Evolutionary conservation across 2,797 vertebrate species (phyloP).

Genomic region (Telmatherina bonti): DNA sequence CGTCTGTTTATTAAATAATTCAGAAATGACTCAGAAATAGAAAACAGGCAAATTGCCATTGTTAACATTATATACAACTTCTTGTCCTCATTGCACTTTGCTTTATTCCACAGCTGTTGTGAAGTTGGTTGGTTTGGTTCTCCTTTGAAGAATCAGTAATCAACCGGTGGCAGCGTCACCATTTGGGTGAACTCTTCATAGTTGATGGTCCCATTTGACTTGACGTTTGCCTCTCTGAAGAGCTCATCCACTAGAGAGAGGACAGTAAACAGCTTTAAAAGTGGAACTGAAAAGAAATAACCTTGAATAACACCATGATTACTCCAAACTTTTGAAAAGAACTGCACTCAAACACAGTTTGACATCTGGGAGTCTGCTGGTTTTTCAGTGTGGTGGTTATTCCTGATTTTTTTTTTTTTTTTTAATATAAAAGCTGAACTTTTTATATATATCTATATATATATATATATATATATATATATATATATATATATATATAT

Average conservation of each 20-base stretch:
- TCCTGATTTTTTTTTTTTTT: too few relatives aligned
- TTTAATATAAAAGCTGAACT: too few relatives aligned
- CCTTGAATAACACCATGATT: not conserved
- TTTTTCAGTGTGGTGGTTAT: not conserved
- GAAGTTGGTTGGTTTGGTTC: not conserved
- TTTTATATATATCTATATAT: too few relatives aligned
- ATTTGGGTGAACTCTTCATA: conserved; percentile 89
- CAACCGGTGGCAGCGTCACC: conserved; percentile 85
- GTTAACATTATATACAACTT: conserved; percentile 2
- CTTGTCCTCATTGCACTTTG: not conserved
- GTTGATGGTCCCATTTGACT: conserved; percentile 84
- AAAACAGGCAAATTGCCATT: not conserved
- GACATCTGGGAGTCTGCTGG: not conserved
- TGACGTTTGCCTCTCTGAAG: conserved; percentile 88
- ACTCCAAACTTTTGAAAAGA: not conserved
- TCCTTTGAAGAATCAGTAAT: conserved; percentile 81
- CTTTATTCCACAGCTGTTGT: not conserved
- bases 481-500: too few relatives aligned
- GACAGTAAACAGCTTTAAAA: conserved; percentile 8
- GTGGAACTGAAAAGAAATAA: not conserved
- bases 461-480: too few relatives aligned
- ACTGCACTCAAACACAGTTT: not conserved
- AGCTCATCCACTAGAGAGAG: conserved; percentile 90
- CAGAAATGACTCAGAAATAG: not conserved
- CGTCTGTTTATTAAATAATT: not conserved